phyloP scores from a whole-genome alignment of 2,113 vertebrate species.

The Callaeas wilsoni region DNA sequence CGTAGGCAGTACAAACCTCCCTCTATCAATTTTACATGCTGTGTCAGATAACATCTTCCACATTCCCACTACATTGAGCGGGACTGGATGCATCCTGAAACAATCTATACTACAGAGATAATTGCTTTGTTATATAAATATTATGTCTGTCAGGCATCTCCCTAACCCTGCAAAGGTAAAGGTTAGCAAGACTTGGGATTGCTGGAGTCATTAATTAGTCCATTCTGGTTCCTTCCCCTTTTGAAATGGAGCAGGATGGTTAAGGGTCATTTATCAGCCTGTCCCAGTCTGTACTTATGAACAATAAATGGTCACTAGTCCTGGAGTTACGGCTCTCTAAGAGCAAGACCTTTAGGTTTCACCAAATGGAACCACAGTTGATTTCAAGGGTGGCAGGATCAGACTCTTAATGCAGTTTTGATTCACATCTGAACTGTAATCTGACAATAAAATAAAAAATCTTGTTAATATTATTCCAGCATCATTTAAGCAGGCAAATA shows the following conservation, averaged over 20 bases:
- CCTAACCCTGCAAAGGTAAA: neutral
- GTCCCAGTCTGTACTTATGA: neutral
- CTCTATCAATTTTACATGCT: neutral
- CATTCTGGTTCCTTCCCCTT: neutral
- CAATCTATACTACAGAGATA: neutral
- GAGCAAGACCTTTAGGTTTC: neutral
- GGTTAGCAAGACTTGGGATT: neutral
- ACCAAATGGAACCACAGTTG: neutral
- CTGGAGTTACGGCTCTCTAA: neutral
- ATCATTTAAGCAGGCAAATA: neutral
- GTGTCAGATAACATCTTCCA: neutral
- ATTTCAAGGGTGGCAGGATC: neutral
- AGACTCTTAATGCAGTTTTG: neutral
- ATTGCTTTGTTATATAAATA: neutral
- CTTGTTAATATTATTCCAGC: neutral
- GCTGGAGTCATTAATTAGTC: neutral
- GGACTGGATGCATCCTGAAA: neutral
- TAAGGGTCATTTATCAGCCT: constrained; percentile 4
- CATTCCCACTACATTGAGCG: neutral
- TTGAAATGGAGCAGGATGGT: neutral
- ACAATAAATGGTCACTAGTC: neutral
- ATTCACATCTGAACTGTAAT: neutral
- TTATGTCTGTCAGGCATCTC: neutral
- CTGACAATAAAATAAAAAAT: neutral
- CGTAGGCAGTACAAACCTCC: neutral